Conservation (phyloP, 1,140 invertebrate genomes). For the Polypedilum vanderplanki region DNA sequence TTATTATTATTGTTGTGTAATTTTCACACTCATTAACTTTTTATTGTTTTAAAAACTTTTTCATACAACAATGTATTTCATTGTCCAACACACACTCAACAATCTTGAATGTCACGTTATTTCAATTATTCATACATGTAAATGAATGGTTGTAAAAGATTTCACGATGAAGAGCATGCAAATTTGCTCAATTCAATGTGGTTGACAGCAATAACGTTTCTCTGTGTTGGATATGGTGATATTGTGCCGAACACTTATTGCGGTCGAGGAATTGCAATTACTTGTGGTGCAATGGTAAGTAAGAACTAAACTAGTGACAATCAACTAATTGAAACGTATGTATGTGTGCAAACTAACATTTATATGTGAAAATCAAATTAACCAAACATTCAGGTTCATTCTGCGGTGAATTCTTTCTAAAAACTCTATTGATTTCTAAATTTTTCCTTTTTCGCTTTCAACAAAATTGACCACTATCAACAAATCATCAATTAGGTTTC, state of each 20-base stretch:
- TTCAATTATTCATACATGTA: no score
- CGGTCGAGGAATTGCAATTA: slow-evolving; percentile 94
- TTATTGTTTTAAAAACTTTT: no score
- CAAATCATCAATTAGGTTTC: slow-evolving; percentile 54
- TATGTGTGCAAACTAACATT: neutral
- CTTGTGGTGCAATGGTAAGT: slow-evolving; percentile 97
- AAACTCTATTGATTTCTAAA: neutral
- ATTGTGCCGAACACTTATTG: slow-evolving; percentile 99
- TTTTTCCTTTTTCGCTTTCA: neutral
- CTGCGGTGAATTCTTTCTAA: neutral
- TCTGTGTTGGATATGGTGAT: slow-evolving; percentile 98
- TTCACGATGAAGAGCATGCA: slow-evolving; percentile 93
- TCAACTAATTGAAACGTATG: neutral
- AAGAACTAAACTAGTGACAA: no score
- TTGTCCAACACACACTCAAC: no score
- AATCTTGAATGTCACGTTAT: no score
- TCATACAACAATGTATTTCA: no score
- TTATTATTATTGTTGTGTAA: no score
- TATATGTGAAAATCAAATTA: neutral
- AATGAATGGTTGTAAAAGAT: slow-evolving; percentile 51
- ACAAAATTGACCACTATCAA: neutral
- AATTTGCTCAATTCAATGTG: slow-evolving; percentile 98
- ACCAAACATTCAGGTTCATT: neutral
- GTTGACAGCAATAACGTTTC: slow-evolving; percentile 97
- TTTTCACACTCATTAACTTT: no score